A percentile compares a stretch with the other conserved stretches of the same genome.
Evolutionary conservation across 2,888 invertebrate genomes (phyloP).

Genomic region (Synanthedon andrenaeformis): DNA sequence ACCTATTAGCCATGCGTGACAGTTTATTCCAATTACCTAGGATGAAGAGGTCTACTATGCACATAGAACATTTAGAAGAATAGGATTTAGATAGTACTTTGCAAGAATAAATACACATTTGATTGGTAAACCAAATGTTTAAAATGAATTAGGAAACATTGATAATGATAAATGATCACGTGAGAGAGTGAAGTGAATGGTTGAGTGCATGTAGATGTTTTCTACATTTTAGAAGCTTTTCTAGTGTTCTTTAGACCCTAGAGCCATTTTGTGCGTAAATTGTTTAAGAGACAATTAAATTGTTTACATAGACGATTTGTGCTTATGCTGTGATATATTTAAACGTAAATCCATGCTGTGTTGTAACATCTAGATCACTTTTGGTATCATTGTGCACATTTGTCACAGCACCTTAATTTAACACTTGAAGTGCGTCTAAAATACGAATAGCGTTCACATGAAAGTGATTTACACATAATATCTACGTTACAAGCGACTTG

Average conservation of each 20-base stretch:
- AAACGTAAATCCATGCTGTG: background rate
- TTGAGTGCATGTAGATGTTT: constrained; percentile 34
- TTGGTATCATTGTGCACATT: background rate
- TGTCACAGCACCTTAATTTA: background rate
- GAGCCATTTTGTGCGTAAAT: constrained; percentile 59
- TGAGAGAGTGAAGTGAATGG: constrained; percentile 45
- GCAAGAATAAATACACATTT: constrained; percentile 39
- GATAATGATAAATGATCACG: constrained; percentile 47
- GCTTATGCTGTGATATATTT: background rate
- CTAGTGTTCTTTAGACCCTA: constrained; percentile 31
- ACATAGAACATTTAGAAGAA: constrained; percentile 36
- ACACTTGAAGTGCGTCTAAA: background rate
- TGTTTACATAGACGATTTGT: background rate
- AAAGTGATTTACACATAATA: constrained; percentile 4
- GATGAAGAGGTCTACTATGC: constrained; percentile 36
- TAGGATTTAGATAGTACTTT: constrained; percentile 16
- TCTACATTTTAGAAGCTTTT: constrained; percentile 34
- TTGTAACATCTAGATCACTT: background rate
- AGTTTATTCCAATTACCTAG: constrained; percentile 30
- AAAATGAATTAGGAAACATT: constrained; percentile 27
- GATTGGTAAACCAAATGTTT: constrained; percentile 35
- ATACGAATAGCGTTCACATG: background rate
- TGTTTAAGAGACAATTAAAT: background rate
- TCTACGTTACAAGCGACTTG: constrained; percentile 28
- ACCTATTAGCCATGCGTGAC: constrained; percentile 60